Conservation (phyloP, 2,113 vertebrate species). For the Tragelaphus strepsiceros region DNA sequence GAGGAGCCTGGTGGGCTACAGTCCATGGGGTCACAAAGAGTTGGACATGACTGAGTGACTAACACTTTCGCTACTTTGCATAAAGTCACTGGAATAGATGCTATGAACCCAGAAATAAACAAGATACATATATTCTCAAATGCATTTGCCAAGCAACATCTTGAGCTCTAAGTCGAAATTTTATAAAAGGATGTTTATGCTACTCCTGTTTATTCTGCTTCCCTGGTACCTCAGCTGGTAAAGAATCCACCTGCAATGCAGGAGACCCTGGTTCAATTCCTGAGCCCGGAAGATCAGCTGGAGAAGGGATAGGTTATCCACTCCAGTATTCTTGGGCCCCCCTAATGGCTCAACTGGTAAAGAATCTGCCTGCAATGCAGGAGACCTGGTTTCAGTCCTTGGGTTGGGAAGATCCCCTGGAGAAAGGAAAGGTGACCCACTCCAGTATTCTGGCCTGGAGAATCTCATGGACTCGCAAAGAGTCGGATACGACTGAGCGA, state of each 20-base stretch:
- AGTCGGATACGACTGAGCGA: neutral
- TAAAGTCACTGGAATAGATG: neutral
- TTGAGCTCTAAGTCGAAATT: slow-evolving; percentile 45
- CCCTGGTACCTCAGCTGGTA: neutral
- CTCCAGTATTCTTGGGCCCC: neutral
- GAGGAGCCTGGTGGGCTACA: neutral
- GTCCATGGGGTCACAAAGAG: neutral
- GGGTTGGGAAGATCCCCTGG: neutral
- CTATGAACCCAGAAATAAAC: slow-evolving; percentile 28
- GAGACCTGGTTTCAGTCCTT: neutral
- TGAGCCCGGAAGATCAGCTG: neutral
- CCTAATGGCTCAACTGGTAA: neutral
- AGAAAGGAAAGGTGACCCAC: neutral
- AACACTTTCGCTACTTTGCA: neutral
- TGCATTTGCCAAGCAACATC: slow-evolving; percentile 43
- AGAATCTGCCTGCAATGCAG: neutral
- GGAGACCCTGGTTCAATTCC: neutral
- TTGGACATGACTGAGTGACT: neutral
- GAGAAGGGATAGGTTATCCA: neutral
- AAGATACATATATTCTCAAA: slow-evolving; percentile 19
- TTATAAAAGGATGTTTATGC: slow-evolving; percentile 40
- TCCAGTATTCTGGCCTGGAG: neutral
- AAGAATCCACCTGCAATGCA: neutral
- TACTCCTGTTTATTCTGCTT: neutral
- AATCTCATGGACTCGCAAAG: neutral